These are phyloP conservation scores for Dascillus cervinus DNA, from an alignment of 2,888 invertebrate species.

Conservation along the genomic window DNA sequence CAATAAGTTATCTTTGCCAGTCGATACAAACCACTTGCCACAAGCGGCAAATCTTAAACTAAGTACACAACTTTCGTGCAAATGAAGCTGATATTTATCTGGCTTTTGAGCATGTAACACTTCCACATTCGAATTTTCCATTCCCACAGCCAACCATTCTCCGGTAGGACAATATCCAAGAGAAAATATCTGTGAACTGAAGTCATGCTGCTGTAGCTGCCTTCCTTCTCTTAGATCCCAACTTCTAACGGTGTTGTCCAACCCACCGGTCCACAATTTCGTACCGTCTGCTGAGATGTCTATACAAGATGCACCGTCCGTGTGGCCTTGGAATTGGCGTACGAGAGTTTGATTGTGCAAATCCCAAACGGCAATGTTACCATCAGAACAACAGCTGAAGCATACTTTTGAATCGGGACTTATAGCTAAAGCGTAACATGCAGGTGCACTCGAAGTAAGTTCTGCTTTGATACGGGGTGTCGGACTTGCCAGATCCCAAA, in stretches of 20 bases:
- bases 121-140: conserved; percentile 95
- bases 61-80: conserved; percentile 93
- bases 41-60: conserved; percentile 88
- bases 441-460: conserved; percentile 88
- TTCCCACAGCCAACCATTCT: conserved; percentile 93
- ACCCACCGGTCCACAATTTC: conserved; percentile 90
- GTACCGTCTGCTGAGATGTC: conserved; percentile 91
- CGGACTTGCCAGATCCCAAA: conserved; percentile 91
- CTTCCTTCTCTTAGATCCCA: conserved; percentile 91
- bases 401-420: conserved; percentile 94
- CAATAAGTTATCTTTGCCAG: conserved; percentile 88
- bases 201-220: conserved; percentile 88
- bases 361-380: conserved; percentile 97
- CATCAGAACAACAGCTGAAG: conserved; percentile 96
- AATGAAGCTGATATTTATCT: conserved; percentile 90
- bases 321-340: conserved; percentile 85
- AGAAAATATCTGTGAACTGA: conserved; percentile 89
- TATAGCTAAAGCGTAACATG: conserved; percentile 95
- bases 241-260: conserved; percentile 84
- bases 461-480: conserved; percentile 89
- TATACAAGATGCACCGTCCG: conserved; percentile 93
- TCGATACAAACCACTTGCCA: conserved; percentile 95
- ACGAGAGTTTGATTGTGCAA: conserved; percentile 90
- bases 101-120: conserved; percentile 82
- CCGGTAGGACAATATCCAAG: conserved; percentile 92